These are phyloP conservation scores for Anas platyrhynchos DNA, from an alignment of 2,113 vertebrate genomes.

Conservation along the genomic window DNA sequence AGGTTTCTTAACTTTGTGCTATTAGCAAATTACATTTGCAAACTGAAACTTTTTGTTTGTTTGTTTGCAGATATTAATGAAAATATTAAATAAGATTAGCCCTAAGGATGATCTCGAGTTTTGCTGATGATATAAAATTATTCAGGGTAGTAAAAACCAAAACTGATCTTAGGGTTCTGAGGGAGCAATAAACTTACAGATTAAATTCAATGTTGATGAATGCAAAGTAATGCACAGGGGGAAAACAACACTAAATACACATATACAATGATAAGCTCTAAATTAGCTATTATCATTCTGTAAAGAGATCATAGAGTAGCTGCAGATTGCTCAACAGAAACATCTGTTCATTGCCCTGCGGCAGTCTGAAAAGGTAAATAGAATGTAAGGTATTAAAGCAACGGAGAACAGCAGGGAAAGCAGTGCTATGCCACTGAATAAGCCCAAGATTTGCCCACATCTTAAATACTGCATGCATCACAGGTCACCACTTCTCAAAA, in stretches of 20 bases:
- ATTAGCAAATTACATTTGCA: slow-evolving; percentile 31
- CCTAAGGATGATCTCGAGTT: slow-evolving; percentile 12
- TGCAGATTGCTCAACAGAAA: slow-evolving; percentile 54
- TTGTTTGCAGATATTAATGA: slow-evolving; percentile 34
- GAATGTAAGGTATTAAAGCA: background rate
- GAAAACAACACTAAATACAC: slow-evolving; percentile 65
- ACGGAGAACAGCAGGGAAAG: background rate
- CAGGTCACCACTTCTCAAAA: background rate
- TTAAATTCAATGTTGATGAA: slow-evolving; percentile 64
- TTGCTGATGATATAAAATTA: slow-evolving; percentile 41
- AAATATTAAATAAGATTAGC: slow-evolving; percentile 58
- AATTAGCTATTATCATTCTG: slow-evolving; percentile 68
- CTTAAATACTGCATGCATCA: background rate
- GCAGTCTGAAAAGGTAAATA: slow-evolving; percentile 62
- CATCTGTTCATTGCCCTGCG: slow-evolving; percentile 46
- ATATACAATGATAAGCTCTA: slow-evolving; percentile 58
- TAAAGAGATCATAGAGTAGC: slow-evolving; percentile 40
- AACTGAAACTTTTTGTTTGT: background rate
- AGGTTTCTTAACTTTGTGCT: background rate
- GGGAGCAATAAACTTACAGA: slow-evolving; percentile 48
- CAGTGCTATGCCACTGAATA: background rate
- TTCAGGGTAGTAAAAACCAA: slow-evolving; percentile 26
- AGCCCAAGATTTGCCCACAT: background rate
- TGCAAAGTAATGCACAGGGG: slow-evolving; percentile 48
- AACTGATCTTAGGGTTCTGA: slow-evolving; percentile 38